Conservation (phyloP, 2,113 vertebrate genomes). For the Trichechus manatus region DNA sequence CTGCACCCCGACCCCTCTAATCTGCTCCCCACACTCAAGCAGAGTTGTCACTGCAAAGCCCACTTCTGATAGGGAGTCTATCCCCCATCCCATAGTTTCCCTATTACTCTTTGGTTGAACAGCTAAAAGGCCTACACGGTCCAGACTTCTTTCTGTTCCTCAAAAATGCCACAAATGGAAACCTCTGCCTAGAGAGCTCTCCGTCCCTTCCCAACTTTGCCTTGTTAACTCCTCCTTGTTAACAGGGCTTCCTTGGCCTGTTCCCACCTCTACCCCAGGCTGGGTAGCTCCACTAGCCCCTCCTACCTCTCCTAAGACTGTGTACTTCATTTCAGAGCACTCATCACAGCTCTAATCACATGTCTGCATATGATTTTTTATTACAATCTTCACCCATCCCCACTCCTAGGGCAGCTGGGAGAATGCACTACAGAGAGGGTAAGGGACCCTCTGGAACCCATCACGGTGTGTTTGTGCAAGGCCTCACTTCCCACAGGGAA, state of each 20-base stretch:
- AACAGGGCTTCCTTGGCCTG: not conserved
- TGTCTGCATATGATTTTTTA: not conserved
- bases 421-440: fast-evolving
- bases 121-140: not conserved
- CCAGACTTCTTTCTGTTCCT: not conserved
- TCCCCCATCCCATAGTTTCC: not conserved
- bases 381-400: not conserved
- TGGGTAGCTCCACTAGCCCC: not conserved
- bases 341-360: too few relatives aligned
- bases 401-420: not conserved
- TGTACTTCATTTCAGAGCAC: not conserved
- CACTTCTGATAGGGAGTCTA: not conserved
- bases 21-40: not conserved
- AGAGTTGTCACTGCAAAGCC: not conserved
- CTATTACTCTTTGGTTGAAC: not conserved
- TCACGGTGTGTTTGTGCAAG: fast-evolving
- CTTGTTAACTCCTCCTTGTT: not conserved
- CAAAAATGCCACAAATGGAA: not conserved
- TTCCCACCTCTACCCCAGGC: fast-evolving
- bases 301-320: not conserved
- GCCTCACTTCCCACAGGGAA: not conserved
- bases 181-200: not conserved
- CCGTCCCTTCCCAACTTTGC: not conserved
- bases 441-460: not conserved
- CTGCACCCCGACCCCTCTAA: not conserved